A percentile compares a stretch with the other conserved stretches of the same genome.
Evolutionary conservation across 1,140 invertebrate genomes (phyloP).

Genomic region (Drosophila gunungcola): DNA sequence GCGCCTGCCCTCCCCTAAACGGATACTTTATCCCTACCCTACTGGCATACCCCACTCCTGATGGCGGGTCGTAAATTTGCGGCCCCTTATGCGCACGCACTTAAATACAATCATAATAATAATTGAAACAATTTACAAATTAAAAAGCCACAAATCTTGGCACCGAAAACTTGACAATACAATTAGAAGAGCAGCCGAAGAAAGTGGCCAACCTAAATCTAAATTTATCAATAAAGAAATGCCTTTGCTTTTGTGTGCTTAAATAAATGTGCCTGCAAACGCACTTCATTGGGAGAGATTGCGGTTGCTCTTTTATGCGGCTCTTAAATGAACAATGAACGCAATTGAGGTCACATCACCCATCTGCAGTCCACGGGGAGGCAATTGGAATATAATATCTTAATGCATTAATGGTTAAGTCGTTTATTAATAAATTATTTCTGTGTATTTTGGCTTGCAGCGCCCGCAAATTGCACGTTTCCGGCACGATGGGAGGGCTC

Average conservation of each 20-base stretch:
- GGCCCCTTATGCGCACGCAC: constrained; percentile 78
- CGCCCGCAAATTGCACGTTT: constrained; percentile 89
- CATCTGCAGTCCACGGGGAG: constrained; percentile 29
- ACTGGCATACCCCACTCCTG: constrained; percentile 3
- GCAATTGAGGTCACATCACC: constrained; percentile 70
- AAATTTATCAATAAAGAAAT: constrained; percentile 46
- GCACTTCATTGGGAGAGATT: constrained; percentile 19
- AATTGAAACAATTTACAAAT: constrained; percentile 84
- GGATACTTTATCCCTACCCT: constrained; percentile 26
- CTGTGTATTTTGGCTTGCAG: constrained; percentile 71
- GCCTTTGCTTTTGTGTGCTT: not conserved
- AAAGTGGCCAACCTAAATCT: constrained; percentile 56
- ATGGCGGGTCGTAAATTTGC: constrained; percentile 74
- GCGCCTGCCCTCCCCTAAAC: constrained; percentile 43
- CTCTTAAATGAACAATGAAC: constrained; percentile 76
- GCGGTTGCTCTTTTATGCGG: constrained; percentile 34
- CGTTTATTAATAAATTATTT: constrained; percentile 69
- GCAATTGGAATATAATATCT: constrained; percentile 65
- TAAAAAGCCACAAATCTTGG: constrained; percentile 84
- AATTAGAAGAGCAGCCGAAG: constrained; percentile 61
- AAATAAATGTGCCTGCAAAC: constrained; percentile 20
- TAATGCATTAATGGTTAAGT: constrained; percentile 55
- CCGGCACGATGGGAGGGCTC: constrained; percentile 91
- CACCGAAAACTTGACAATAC: constrained; percentile 79
- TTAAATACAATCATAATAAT: constrained; percentile 84